phyloP scores from a whole-genome alignment of 2,113 vertebrate genomes.

The Riparia riparia region DNA sequence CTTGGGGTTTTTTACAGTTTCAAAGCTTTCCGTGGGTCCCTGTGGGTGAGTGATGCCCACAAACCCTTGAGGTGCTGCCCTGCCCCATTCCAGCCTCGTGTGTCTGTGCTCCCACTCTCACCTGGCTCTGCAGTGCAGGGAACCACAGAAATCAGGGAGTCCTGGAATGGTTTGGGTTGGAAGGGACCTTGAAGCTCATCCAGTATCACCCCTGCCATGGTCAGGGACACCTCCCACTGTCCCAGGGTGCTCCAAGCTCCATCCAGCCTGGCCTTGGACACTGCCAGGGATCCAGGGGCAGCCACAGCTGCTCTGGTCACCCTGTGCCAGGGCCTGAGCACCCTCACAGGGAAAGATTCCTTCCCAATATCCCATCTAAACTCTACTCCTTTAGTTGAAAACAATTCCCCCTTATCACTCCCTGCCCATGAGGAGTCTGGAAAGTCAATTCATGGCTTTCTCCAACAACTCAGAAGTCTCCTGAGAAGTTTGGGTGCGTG shows the following conservation, averaged over 20 bases:
- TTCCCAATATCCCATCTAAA: neutral
- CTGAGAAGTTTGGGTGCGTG: neutral
- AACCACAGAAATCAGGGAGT: neutral
- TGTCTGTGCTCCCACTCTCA: neutral
- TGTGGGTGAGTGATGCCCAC: neutral
- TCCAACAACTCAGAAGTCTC: neutral
- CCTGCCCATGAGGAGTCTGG: neutral
- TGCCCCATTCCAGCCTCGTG: neutral
- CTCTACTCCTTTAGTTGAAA: neutral
- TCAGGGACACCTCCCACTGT: neutral
- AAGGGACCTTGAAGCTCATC: accelerated
- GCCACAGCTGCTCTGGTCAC: neutral
- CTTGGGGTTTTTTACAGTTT: neutral
- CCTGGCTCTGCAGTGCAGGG: neutral
- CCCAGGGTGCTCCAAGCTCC: accelerated
- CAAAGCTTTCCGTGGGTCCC: neutral
- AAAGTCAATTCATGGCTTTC: neutral
- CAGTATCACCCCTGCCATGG: neutral
- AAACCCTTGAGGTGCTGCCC: neutral
- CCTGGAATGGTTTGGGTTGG: neutral
- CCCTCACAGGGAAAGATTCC: accelerated
- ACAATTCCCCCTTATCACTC: neutral
- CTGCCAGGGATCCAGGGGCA: neutral
- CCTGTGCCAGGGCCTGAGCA: neutral
- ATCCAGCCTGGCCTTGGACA: accelerated